phyloP scores from a whole-genome alignment of 1,140 invertebrate species.

The Nomia melanderi region DNA sequence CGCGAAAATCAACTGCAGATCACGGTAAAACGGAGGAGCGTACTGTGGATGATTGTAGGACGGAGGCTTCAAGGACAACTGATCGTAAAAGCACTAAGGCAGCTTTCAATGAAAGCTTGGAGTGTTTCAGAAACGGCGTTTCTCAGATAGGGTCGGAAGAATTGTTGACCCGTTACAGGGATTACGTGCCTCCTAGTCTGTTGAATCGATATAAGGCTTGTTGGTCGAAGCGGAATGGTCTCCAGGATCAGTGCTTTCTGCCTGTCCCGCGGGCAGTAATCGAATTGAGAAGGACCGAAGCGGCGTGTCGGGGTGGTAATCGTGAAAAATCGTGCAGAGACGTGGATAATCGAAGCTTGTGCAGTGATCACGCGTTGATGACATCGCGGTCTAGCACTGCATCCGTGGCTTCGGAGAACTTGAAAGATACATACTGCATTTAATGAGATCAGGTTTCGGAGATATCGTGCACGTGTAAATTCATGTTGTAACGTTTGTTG shows the following conservation, averaged over 20 bases:
- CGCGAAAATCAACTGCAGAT: background rate
- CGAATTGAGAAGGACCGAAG: constrained; percentile 24
- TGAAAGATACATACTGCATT: too few species aligned
- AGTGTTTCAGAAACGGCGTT: background rate
- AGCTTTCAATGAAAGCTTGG: background rate
- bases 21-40: background rate
- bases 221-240: constrained; percentile 60
- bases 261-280: constrained; percentile 30
- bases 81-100: background rate
- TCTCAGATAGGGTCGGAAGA: constrained; percentile 5
- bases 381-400: background rate
- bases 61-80: background rate
- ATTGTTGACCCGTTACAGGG: constrained; percentile 31
- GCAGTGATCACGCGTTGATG: background rate
- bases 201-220: constrained; percentile 55
- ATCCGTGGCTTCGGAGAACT: background rate
- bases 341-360: too few species aligned
- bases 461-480: too few species aligned
- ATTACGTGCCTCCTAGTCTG: constrained; percentile 40
- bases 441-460: background rate
- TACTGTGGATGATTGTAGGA: background rate
- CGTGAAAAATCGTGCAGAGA: background rate
- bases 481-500: too few species aligned
- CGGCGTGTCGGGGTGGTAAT: background rate
- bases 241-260: constrained; percentile 63